Base-by-base conservation (phyloP, 2,888 invertebrate species). In the Pachycephus smyrnensis region DNA sequence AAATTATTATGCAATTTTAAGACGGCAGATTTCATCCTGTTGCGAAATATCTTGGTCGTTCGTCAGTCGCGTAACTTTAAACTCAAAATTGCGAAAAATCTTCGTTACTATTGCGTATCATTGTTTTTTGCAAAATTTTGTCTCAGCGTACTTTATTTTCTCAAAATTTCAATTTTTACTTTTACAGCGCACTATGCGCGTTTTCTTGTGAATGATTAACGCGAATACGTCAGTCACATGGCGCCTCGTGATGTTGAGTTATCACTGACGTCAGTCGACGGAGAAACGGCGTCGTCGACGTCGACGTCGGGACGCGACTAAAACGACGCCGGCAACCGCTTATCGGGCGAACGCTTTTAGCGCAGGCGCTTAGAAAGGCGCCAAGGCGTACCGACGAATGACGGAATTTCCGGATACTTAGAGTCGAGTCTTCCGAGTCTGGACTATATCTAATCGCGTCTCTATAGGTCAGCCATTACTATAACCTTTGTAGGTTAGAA, bases 301-400 rank as follows among this genome's bases (percentile, higher is more conserved):
- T 82, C 83, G 84, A 83, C 85, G 88, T 84, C 85, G 84, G 82
- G 85, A 85, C 87, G 86, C 87, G 84, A 87, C 87, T 87, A 85
- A 83, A 84, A 83, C 81, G 80, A 80, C 78, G 76, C 78, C 75
- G 80, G 83, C 71, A 33, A 32, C 12, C 32, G 84, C 83, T 84
- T 86, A 84, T 84, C 81, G 84, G 83, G 76, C 76, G 69, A 76
- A 55, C 73, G 79, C 81, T 80, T 80, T 80, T 78, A 78, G 86
- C 88, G 87, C 88, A 87, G 82, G 88, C 88, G 88, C 76, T 30
- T 31, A 31, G 31, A 71, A 31, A 71, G 82, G 80, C 81, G 81
- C 82, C 80, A 82, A 79, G 82, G 82, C 81, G 82, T 79, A 78
- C 82, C 81, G 77, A 74, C 82, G 76, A 82, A 88, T 87, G 86